Base-by-base conservation (phyloP, 2,113 vertebrate genomes). In the Spea multiplicata region DNA sequence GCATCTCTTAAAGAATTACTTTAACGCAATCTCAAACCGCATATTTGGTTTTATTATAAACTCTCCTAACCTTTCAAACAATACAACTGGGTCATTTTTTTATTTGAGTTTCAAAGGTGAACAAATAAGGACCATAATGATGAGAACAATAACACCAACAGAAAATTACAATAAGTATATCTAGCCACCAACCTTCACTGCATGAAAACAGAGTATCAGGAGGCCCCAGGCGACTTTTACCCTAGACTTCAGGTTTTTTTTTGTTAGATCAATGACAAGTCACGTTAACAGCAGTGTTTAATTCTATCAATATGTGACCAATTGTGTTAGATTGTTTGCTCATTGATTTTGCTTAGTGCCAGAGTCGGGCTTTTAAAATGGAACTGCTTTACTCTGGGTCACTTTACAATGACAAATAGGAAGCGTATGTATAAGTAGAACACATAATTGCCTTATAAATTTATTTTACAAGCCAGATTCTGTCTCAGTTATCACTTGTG, bases 301-400 rank as follows among this genome's bases (percentile, higher is more conserved):
- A 96, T 95, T 94, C 91, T 93, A 91, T 97, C 94, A 93, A 96
- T 96, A 95, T 88, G 84, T 94, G 90, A 93, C 92, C 93, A 95
- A 95, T 93, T 93, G 93, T 93, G 94, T 93, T 91, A 93, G 89
- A 96, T 94, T 93, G 94, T 94, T 91, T 88, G 90, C 86, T 83
- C 89, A 95, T 96, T 95, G 96, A 96, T 97, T 96, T 94, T 89
- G 91, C 90, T 91, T 94, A 92, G 92, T 92, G 88, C 89, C 89
- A 87, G 85, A 84, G 88, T 89, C 76, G 83, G 86, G 88, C 86
- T 89, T 85, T 79, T 91, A 90, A 91, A 80, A 91, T 90, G 83
- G 81, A 92, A 83, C 86, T 84, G 83, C 84, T 86, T 88, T 90
- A 80, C 84, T 83, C 80, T 82, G 81, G 77, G 80, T 83, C 88